Percentiles rank a stretch among this genome's conserved stretches.
phyloP scores from a whole-genome alignment of 2,113 vertebrate species.

The Agelaius tricolor region DNA sequence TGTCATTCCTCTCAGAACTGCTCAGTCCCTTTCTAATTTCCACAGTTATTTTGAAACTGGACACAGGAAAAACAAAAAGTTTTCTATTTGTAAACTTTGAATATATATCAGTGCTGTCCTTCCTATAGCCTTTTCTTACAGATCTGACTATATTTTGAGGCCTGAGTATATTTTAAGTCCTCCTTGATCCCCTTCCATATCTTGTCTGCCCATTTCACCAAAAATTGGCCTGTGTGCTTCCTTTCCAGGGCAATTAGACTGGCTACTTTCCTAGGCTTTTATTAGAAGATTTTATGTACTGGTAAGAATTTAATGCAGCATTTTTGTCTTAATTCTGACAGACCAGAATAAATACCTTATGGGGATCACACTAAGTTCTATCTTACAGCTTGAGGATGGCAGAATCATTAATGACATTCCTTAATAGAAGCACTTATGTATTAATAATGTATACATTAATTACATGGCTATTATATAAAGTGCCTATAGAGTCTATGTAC shows the following conservation, averaged over 20 bases:
- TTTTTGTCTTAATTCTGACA: conserved; percentile 16
- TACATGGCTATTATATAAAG: conserved; percentile 67
- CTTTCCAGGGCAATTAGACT: not conserved
- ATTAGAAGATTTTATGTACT: not conserved
- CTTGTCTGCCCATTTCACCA: not conserved
- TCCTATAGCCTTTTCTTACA: not conserved
- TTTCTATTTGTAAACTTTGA: not conserved
- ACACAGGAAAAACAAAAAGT: not conserved
- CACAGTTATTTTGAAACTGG: not conserved
- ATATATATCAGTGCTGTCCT: not conserved
- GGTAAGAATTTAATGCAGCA: not conserved
- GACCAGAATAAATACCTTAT: not conserved
- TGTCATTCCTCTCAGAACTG: not conserved
- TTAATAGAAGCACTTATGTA: conserved; percentile 58
- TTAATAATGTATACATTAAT: conserved; percentile 65
- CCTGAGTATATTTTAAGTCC: not conserved
- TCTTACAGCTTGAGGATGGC: conserved; percentile 13
- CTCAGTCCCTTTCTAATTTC: not conserved
- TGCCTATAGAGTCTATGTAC: conserved; percentile 53
- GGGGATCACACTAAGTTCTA: not conserved
- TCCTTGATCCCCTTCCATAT: not conserved
- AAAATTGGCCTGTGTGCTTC: not conserved
- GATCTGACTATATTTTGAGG: not conserved
- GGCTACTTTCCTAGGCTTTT: not conserved
- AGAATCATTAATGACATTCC: conserved; percentile 49